A percentile compares a stretch with the other conserved stretches of the same genome.
These are phyloP conservation scores for Centropyge bicolor DNA, from an alignment of 2,797 vertebrate species.

Conservation along the genomic window DNA sequence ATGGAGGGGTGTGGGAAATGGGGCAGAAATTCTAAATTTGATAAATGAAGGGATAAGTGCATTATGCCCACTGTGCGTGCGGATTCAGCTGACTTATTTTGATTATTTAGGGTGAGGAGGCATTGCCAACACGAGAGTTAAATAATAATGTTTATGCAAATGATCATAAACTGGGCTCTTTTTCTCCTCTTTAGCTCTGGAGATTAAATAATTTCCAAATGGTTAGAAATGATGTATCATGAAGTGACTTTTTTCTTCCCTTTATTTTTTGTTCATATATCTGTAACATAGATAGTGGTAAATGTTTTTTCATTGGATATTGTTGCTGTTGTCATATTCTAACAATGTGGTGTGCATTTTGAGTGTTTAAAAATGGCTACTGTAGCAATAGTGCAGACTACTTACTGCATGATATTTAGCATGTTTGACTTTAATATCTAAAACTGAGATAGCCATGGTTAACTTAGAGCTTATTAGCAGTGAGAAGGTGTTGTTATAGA, in stretches of 20 bases:
- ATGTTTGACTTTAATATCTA: conserved; percentile 67
- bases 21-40: conserved; percentile 93
- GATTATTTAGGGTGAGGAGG: conserved; percentile 46
- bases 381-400: conserved; percentile 60
- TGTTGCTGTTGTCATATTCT: conserved; percentile 47
- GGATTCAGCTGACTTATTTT: conserved; percentile 55
- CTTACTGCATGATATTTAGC: conserved; percentile 74
- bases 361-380: conserved; percentile 49
- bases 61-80: conserved; percentile 63
- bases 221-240: conserved; percentile 37
- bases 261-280: conserved; percentile 38
- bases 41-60: conserved; percentile 89
- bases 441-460: conserved; percentile 76
- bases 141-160: conserved; percentile 54
- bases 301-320: conserved; percentile 28
- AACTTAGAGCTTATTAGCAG: conserved; percentile 90
- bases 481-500: conserved; percentile 85
- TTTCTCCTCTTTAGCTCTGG: conserved; percentile 24
- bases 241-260: conserved; percentile 21
- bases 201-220: conserved; percentile 31
- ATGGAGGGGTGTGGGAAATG: conserved; percentile 70
- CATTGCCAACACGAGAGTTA: conserved; percentile 32
- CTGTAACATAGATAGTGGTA: conserved; percentile 28
- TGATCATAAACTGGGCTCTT: conserved; percentile 45
- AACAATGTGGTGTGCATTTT: conserved; percentile 58